Conservation (phyloP, 2,888 invertebrate genomes). For the Crepidodera aurea region DNA sequence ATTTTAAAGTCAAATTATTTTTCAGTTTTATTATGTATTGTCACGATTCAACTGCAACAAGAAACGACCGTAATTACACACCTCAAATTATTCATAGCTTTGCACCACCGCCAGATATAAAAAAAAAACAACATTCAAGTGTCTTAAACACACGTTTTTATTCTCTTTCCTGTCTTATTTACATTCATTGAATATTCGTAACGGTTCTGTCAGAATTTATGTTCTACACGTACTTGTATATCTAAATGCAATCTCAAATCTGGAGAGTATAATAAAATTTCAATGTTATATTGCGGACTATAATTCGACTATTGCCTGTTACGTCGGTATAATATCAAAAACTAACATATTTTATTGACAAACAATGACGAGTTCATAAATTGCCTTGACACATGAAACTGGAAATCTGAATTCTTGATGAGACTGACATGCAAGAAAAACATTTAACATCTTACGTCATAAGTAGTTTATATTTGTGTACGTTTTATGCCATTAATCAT, state of each 20-base stretch:
- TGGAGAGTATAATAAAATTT: conserved; percentile 28
- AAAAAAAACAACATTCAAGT: background rate
- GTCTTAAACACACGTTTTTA: conserved; percentile 21
- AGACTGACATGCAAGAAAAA: conserved; percentile 42
- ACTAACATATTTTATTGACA: conserved; percentile 38
- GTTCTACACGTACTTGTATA: conserved; percentile 30
- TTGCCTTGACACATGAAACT: conserved; percentile 40
- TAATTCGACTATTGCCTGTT: conserved; percentile 43
- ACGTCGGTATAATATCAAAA: conserved; percentile 37
- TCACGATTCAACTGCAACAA: conserved; percentile 11
- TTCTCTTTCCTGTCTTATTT: conserved; percentile 13
- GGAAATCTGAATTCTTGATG: conserved; percentile 36
- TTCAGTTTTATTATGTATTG: conserved; percentile 14
- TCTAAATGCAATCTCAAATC: conserved; percentile 26
- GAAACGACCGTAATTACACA: background rate
- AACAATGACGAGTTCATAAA: conserved; percentile 39
- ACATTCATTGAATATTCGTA: conserved; percentile 18
- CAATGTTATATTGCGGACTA: conserved; percentile 29
- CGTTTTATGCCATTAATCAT: background rate
- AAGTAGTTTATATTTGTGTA: background rate
- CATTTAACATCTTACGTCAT: conserved; percentile 42
- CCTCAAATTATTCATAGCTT: conserved; percentile 4
- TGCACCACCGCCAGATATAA: background rate
- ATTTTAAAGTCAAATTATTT: conserved; percentile 20
- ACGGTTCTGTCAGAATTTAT: conserved; percentile 25